These are phyloP conservation scores for Euglossa dilemma DNA, from an alignment of 1,140 invertebrate species.

Conservation along the genomic window DNA sequence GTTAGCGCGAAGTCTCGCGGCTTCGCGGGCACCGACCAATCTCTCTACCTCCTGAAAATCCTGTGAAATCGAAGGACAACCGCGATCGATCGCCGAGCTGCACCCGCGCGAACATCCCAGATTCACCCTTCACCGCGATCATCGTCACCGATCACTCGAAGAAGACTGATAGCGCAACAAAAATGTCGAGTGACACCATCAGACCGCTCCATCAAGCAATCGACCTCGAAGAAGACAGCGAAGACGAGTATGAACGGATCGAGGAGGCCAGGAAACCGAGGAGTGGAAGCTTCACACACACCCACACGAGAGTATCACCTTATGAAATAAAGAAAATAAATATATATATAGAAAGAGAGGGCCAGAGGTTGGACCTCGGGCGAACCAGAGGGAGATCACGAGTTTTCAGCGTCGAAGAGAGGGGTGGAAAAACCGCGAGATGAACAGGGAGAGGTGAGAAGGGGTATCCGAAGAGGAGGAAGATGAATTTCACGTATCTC, in stretches of 20 bases:
- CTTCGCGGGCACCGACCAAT: too few relatives aligned
- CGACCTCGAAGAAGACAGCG: neutral
- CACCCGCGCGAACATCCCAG: neutral
- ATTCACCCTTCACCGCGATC: constrained; percentile 47
- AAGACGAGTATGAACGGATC: neutral
- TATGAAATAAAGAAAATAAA: too few relatives aligned
- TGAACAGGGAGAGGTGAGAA: neutral
- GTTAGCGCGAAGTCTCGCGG: too few relatives aligned
- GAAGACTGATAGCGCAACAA: constrained; percentile 50
- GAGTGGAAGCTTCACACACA: neutral
- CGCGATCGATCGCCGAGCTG: neutral
- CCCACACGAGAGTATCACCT: neutral
- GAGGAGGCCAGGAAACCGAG: neutral
- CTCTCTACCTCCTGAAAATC: too few relatives aligned
- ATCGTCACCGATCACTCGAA: constrained; percentile 44
- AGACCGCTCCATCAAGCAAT: constrained; percentile 21
- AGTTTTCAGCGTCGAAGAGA: neutral
- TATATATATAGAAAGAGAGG: too few relatives aligned
- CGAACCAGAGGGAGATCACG: neutral
- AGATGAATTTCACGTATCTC: constrained; percentile 34
- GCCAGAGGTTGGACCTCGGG: neutral
- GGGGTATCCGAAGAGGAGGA: neutral
- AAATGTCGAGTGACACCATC: constrained; percentile 30
- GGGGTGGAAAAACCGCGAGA: neutral
- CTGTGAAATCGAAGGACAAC: neutral